phyloP scores from a whole-genome alignment of 1,140 invertebrate species.

The Micrasema minimum region DNA sequence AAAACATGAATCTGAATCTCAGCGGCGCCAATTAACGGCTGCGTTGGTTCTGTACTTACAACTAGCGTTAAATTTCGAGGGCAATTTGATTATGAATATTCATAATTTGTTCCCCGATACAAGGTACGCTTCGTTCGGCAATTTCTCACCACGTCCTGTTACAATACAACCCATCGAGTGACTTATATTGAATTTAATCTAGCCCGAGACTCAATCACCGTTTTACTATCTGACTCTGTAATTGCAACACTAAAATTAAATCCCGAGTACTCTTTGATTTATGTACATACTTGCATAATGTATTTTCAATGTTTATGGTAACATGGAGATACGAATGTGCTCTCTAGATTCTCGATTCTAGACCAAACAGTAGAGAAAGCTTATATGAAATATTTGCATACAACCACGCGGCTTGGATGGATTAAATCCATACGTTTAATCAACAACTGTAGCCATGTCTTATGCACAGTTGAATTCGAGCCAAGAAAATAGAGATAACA shows the following conservation, averaged over 20 bases:
- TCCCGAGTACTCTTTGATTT: constrained; percentile 40
- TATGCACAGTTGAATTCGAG: constrained; percentile 11
- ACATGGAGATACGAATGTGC: constrained; percentile 35
- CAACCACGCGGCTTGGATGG: constrained; percentile 25
- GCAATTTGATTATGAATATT: too few species aligned
- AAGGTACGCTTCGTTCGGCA: neutral
- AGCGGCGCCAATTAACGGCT: too few species aligned
- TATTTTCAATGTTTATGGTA: constrained; percentile 22
- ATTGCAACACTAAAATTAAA: constrained; percentile 45
- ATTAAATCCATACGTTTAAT: constrained; percentile 52
- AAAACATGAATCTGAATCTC: too few species aligned
- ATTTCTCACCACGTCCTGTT: constrained; percentile 17
- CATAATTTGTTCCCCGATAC: neutral
- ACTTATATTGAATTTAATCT: constrained; percentile 18
- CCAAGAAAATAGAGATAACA: constrained; percentile 18
- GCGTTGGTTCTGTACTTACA: too few species aligned
- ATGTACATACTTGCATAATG: constrained; percentile 53
- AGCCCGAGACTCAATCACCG: constrained; percentile 38
- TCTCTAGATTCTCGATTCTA: neutral
- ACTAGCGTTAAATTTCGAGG: too few species aligned
- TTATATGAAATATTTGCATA: constrained; percentile 51
- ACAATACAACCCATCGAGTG: too few species aligned
- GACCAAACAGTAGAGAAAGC: constrained; percentile 29
- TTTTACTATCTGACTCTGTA: constrained; percentile 45
- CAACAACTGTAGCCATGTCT: constrained; percentile 50